Conservation (phyloP, 2,113 vertebrate genomes). For the Sinocyclocheilus rhinocerous region DNA sequence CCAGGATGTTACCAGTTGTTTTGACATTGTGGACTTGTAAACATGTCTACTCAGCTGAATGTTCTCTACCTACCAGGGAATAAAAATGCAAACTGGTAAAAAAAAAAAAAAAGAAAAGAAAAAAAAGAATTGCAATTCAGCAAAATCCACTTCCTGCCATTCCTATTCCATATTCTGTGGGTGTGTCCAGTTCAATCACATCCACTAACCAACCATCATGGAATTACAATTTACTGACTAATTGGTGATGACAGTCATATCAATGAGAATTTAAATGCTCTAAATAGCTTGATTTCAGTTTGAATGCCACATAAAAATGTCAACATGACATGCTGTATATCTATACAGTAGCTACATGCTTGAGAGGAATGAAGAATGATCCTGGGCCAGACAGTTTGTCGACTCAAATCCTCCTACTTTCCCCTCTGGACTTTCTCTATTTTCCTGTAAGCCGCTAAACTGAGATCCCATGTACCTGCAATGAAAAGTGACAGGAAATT, state of each 20-base stretch:
- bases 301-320: neutral
- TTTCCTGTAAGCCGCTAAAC: conserved; percentile 88
- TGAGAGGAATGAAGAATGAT: conserved; percentile 19
- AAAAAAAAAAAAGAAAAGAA: no score
- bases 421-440: conserved; percentile 72
- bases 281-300: neutral
- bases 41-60: neutral
- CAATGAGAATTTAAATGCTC: neutral
- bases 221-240: neutral
- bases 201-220: neutral
- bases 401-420: conserved; percentile 60
- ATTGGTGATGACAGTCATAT: neutral
- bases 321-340: neutral
- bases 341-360: neutral
- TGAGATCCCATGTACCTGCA: conserved; percentile 95
- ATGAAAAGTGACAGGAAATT: conserved; percentile 99
- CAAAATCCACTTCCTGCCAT: neutral
- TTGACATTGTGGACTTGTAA: neutral
- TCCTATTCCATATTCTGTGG: neutral
- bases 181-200: neutral
- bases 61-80: neutral
- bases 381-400: conserved; percentile 30
- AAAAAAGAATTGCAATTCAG: neutral
- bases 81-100: neutral
- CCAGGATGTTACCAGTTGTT: neutral